Evolutionary conservation across 23 tunicate species (phyloP).

Genomic region (Styela plicata): DNA sequence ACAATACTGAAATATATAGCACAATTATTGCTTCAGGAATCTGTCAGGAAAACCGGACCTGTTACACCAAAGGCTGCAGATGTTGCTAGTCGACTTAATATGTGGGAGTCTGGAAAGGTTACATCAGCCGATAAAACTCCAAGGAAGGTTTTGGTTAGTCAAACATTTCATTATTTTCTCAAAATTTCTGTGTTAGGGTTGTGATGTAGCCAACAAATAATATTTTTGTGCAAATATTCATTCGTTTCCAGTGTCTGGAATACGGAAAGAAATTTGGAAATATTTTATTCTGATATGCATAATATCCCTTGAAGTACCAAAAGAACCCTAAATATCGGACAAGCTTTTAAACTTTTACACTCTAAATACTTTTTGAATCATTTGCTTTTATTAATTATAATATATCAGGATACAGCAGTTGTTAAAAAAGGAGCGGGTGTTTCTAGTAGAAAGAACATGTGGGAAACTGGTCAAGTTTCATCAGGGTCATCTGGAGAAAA

Average conservation of each 20-base stretch:
- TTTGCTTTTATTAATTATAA: too few species aligned
- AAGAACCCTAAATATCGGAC: too few species aligned
- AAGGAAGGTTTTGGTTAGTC: constrained; percentile 20
- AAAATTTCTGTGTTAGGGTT: background rate
- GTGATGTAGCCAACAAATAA: too few species aligned
- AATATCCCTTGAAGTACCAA: too few species aligned
- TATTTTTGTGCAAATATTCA: too few species aligned
- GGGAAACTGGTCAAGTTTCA: constrained; percentile 78
- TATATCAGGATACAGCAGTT: constrained; percentile 24
- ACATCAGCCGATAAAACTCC: constrained; percentile 39
- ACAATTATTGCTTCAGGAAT: constrained; percentile 34
- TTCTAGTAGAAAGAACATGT: constrained; percentile 72
- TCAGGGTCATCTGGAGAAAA: constrained; percentile 7
- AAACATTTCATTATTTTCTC: background rate
- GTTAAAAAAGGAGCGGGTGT: constrained; percentile 44
- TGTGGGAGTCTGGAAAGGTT: constrained; percentile 81
- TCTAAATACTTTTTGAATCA: too few species aligned
- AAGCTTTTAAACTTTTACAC: too few species aligned
- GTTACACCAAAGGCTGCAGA: constrained; percentile 35
- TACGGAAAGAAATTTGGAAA: too few species aligned
- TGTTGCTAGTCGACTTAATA: constrained; percentile 59
- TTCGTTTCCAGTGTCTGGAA: too few species aligned
- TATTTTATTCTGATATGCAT: too few species aligned
- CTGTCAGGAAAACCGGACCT: constrained; percentile 43
- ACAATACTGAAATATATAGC: too few species aligned